A percentile compares a stretch with the other conserved stretches of the same genome.
Conservation (phyloP, 2,797 vertebrate species). For the Manis crassicaudata region DNA sequence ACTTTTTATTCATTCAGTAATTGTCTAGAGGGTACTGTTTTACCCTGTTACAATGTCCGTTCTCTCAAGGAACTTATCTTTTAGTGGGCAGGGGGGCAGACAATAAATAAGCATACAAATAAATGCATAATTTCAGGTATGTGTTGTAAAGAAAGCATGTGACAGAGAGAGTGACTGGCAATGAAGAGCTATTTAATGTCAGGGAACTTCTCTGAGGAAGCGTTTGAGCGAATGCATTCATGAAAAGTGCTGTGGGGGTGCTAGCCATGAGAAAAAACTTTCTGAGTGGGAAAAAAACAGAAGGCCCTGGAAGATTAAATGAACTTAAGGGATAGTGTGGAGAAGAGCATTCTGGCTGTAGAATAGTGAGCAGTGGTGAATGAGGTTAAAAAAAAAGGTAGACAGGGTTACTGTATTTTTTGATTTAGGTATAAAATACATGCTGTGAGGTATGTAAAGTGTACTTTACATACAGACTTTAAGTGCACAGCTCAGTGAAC, state of each 20-base stretch:
- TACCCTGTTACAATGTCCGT: not conserved
- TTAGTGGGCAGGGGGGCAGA: not conserved
- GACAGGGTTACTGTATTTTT: not conserved
- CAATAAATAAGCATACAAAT: not conserved
- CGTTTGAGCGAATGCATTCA: not conserved
- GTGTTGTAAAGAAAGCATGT: not conserved
- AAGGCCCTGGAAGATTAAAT: not conserved
- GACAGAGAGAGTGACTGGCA: not conserved
- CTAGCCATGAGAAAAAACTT: not conserved
- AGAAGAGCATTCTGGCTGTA: not conserved
- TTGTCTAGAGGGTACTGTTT: not conserved
- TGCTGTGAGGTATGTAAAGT: not conserved
- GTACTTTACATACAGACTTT: not conserved
- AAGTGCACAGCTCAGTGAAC: not conserved
- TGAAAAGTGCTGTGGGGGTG: not conserved
- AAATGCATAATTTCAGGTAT: not conserved
- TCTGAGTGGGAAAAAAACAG: not conserved
- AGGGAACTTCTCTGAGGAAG: not conserved
- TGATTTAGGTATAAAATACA: not conserved
- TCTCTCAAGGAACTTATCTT: not conserved
- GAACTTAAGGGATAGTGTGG: not conserved
- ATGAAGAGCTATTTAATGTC: not conserved
- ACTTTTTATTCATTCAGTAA: not conserved
- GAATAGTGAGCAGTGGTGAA: not conserved
- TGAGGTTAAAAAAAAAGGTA: not conserved